Evolutionary conservation across 1,140 invertebrate species (phyloP).

Genomic region (Drosophila insularis): DNA sequence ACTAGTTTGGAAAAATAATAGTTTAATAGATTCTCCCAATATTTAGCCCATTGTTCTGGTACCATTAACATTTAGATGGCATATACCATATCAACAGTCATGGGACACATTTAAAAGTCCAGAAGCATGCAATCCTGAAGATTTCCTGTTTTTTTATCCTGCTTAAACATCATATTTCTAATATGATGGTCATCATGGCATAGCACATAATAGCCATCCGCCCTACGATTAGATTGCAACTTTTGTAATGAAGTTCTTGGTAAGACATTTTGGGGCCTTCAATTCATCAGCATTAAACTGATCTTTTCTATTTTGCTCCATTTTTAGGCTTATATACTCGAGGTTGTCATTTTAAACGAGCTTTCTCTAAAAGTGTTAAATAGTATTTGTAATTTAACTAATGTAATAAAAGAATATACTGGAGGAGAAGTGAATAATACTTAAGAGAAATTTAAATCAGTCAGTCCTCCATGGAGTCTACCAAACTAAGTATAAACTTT

Average conservation of each 20-base stretch:
- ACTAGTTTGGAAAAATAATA: constrained; percentile 49
- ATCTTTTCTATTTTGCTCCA: constrained; percentile 4
- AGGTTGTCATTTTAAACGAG: too few relatives aligned
- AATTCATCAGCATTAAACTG: constrained; percentile 63
- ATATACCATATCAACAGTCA: constrained; percentile 50
- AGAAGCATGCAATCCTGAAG: constrained; percentile 57
- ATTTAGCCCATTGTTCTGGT: constrained; percentile 38
- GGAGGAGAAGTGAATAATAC: too few relatives aligned
- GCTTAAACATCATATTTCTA: constrained; percentile 66
- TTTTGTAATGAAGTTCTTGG: constrained; percentile 36
- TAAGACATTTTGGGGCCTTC: constrained; percentile 59
- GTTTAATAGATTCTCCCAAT: constrained; percentile 38
- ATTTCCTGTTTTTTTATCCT: constrained; percentile 17
- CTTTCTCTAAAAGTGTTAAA: too few relatives aligned
- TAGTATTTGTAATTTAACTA: too few relatives aligned
- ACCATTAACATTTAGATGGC: constrained; percentile 55
- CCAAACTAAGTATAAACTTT: too few relatives aligned
- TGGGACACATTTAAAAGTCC: constrained; percentile 58
- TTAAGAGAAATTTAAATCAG: too few relatives aligned
- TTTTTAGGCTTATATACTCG: not conserved
- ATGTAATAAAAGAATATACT: too few relatives aligned
- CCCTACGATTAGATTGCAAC: constrained; percentile 27
- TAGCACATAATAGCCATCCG: constrained; percentile 13
- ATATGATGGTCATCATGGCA: constrained; percentile 62
- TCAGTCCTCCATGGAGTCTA: too few relatives aligned